Evolutionary conservation across 2,797 vertebrate genomes (phyloP), one percentile per base, ranked within the genome.

Genomic region (Tauraco hartlaubi): DNA sequence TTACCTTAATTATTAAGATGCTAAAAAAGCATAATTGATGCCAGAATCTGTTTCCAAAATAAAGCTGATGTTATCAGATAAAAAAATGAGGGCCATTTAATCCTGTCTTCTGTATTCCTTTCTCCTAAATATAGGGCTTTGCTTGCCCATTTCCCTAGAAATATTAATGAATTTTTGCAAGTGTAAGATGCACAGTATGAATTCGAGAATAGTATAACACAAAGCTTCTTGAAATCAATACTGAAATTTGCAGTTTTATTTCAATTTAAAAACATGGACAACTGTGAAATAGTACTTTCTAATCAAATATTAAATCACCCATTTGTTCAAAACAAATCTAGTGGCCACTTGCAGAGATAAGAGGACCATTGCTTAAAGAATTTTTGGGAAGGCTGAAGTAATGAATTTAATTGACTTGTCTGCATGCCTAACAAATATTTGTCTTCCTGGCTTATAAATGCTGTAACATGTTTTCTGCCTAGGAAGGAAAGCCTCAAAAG

Each of bases 141-240:
- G 69, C 46, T 41, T 80, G 12, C 48, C 11, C 56, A 35, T 74
- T 93, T 81, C 33, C 25, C 13, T 44, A 54, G 43, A 66, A 49
- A 74, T 48, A 73, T 22, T 68, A 90, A 77, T 62, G 52, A 69
- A 58, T 77, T 71, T 33, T 84, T 87, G 66, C 22, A 66, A 76
- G 48, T 54, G 37, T 35, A 51, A 72, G 17, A 58, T 37, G 84
- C 9, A 64, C 26, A 10, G 18, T 73, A 76, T 43, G 35, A 88
- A 80, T 81, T 87, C 22, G 72, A 77, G 78, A 77, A 49, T 58
- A 84, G 71, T 49, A 33, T 11, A 54, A 28, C 28, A 48, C 55
- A 68, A 72, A 87, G 35, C 33, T 81, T 69, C 66, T 54, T 77
- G 85, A 92, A 94, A 91, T 89, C 77, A 73, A 52, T 73, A 85